These are phyloP conservation scores for Merops nubicus DNA, from an alignment of 2,113 vertebrate species.

Conservation along the genomic window DNA sequence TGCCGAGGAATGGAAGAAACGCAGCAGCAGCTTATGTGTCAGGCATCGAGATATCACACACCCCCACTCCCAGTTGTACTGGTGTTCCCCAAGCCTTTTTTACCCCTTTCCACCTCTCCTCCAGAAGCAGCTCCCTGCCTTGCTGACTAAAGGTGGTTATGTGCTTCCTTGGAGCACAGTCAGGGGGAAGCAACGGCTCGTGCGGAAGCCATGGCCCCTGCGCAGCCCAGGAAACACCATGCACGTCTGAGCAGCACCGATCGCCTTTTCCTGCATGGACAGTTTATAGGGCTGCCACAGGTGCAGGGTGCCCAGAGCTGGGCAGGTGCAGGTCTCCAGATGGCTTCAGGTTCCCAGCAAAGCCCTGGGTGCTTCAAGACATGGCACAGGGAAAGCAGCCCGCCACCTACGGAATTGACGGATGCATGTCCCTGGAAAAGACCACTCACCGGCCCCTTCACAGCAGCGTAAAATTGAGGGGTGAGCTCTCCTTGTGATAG, in stretches of 20 bases:
- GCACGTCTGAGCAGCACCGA: background rate
- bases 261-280: background rate
- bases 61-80: accelerated
- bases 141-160: background rate
- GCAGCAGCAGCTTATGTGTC: background rate
- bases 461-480: background rate
- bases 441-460: accelerated
- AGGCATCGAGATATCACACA: background rate
- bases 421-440: background rate
- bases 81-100: background rate
- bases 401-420: accelerated
- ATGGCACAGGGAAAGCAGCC: background rate
- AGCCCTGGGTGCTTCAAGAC: background rate
- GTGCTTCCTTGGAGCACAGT: background rate
- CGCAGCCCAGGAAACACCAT: background rate
- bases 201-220: background rate
- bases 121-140: background rate
- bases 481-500: background rate
- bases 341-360: background rate
- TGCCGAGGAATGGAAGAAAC: background rate
- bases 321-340: background rate
- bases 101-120: background rate
- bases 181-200: background rate
- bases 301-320: background rate
- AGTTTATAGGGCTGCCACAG: accelerated